Conservation (phyloP, 2,888 invertebrate species). For the Pammene aurita region DNA sequence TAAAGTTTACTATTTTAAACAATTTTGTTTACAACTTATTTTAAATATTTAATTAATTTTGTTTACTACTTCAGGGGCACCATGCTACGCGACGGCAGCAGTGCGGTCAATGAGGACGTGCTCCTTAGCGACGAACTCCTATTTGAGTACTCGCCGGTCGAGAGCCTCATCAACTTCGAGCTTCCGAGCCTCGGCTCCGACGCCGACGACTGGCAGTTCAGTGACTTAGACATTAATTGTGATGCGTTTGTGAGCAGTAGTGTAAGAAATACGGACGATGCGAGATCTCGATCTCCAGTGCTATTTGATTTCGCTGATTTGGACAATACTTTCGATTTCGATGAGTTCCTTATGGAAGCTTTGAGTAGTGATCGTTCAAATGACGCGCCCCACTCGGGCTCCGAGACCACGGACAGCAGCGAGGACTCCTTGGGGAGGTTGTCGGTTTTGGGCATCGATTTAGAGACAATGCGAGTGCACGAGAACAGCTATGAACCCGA, state of each 20-base stretch:
- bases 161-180: conserved; percentile 77
- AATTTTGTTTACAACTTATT: neutral
- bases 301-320: conserved; percentile 73
- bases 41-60: neutral
- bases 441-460: conserved; percentile 55
- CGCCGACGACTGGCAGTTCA: conserved; percentile 65
- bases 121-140: conserved; percentile 70
- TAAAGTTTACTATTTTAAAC: neutral
- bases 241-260: conserved; percentile 70
- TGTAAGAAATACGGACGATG: conserved; percentile 65
- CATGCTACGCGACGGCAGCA: conserved; percentile 69
- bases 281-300: conserved; percentile 56
- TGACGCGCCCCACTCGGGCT: conserved; percentile 59
- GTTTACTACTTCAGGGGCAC: conserved; percentile 55
- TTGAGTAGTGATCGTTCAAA: conserved; percentile 64
- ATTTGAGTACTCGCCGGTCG: conserved; percentile 75
- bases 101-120: conserved; percentile 64
- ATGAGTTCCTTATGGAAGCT: conserved; percentile 72
- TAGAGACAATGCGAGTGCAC: conserved; percentile 58
- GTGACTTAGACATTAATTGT: conserved; percentile 71
- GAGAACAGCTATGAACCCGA: conserved; percentile 56
- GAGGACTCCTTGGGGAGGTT: conserved; percentile 53
- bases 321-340: conserved; percentile 69
- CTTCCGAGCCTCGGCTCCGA: conserved; percentile 66
- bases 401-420: conserved; percentile 56